These are phyloP conservation scores for Drosophila monieri DNA, from an alignment of 2,888 invertebrate genomes.

Conservation along the genomic window DNA sequence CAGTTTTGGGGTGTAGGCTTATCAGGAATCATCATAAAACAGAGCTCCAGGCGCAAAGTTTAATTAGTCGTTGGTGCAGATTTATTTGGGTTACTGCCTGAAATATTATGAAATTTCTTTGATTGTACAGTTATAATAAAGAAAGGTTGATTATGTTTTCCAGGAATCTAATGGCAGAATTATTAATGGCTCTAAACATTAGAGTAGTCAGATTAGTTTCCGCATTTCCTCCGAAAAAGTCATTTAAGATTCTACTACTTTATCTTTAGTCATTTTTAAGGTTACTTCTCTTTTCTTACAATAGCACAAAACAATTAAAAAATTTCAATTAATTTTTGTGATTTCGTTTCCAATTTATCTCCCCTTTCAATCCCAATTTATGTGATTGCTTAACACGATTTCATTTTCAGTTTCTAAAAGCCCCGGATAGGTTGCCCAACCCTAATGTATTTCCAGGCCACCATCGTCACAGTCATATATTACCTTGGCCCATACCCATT, in stretches of 20 bases:
- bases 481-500: constrained; percentile 25
- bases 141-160: neutral
- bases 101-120: constrained; percentile 22
- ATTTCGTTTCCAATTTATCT: neutral
- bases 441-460: constrained; percentile 32
- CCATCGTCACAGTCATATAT: constrained; percentile 9
- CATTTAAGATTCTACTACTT: neutral
- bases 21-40: constrained; percentile 56
- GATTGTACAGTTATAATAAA: constrained; percentile 9
- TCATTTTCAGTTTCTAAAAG: constrained; percentile 23
- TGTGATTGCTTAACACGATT: constrained; percentile 30
- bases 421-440: constrained; percentile 30
- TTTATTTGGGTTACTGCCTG: constrained; percentile 22
- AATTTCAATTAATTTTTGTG: neutral
- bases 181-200: neutral
- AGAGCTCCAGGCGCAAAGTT: constrained; percentile 36
- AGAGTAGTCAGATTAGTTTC: neutral
- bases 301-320: neutral
- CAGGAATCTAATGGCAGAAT: neutral
- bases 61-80: constrained; percentile 64
- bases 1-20: constrained; percentile 48
- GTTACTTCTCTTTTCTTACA: constrained; percentile 1
- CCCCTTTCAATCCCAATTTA: constrained; percentile 13
- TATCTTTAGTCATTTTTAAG: neutral
- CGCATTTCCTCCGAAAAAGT: neutral